These are phyloP conservation scores for Meandrusa payeni DNA, from an alignment of 2,888 invertebrate species.

Conservation along the genomic window DNA sequence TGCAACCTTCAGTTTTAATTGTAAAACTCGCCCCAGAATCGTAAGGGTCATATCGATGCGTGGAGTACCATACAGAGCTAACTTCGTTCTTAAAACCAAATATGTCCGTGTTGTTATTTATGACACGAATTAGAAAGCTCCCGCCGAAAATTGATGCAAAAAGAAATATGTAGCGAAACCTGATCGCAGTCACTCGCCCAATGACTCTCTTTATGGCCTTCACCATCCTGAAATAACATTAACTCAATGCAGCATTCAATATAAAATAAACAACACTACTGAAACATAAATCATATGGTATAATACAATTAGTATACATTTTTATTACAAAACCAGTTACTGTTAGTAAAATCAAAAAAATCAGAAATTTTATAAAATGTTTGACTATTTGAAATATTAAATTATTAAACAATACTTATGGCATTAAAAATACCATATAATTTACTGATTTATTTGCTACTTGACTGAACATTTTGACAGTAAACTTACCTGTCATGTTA, in stretches of 20 bases:
- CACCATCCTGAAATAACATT: slow-evolving; percentile 55
- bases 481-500: no score
- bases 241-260: not conserved
- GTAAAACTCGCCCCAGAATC: slow-evolving; percentile 60
- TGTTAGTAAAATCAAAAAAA: no score
- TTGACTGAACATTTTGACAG: no score
- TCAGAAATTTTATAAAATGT: no score
- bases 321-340: no score
- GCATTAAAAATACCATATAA: no score
- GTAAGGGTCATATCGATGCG: slow-evolving; percentile 36
- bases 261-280: no score
- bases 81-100: slow-evolving; percentile 47
- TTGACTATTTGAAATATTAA: no score
- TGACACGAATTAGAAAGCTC: slow-evolving; percentile 55
- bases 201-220: slow-evolving; percentile 34
- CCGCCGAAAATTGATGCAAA: slow-evolving; percentile 54
- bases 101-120: slow-evolving; percentile 51
- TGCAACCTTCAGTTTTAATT: slow-evolving; percentile 84
- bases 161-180: slow-evolving; percentile 59
- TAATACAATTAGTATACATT: no score
- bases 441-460: no score
- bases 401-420: no score
- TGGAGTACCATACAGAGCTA: slow-evolving; percentile 35
- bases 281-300: no score
- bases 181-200: slow-evolving; percentile 37